Base-by-base conservation (phyloP, 2,113 vertebrate species). In the Sturnus vulgaris region DNA sequence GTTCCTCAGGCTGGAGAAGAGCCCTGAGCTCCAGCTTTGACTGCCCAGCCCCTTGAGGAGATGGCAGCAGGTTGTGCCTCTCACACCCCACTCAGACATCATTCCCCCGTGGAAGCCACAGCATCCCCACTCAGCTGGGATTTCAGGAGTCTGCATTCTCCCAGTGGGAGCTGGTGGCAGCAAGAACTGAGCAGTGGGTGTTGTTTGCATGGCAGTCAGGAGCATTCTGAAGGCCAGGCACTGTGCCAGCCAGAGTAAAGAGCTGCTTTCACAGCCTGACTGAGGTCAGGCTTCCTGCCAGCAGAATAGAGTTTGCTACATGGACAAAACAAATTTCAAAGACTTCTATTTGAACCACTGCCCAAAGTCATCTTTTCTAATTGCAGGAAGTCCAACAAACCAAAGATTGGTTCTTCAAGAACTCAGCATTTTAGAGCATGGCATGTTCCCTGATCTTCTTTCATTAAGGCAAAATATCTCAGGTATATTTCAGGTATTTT, bases 281-380 rank as follows among this genome's bases (percentile, higher is more conserved):
- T 11, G 21, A 94, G 21, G 40, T 64, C 92, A 73, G 70, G 81
- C 73, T 79, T 85, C 52, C 82, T 77, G 42, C 82, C 64, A 77
- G n/a, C n/a, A 82, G 64, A 33, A 83, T 4, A 33, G 12, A 75
- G 28, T 72, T 95, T 73, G 55, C 73, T 91, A 40, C 49, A 10
- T 19, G 24, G 50, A 44, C 92, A 93, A 94, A 97, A 72, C 40
- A 25, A 92, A 95, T 93, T 94, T 92, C 87, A 66, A 87, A 89
- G 86, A 76, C 13, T 91, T 96, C 82, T 81, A 80, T 92, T 72
- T 96, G 86, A 86, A 83, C 97, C 82, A 50, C 91, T 60, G 76
- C 76, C 86, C 95, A 95, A 79, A 94, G 83, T 88, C 80, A 81
- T 83, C 76, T 95, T 78, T 93, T 88, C 82, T 85, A 53, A 78